Base-by-base conservation (phyloP, 2,113 vertebrate species). In the Fulica atra region DNA sequence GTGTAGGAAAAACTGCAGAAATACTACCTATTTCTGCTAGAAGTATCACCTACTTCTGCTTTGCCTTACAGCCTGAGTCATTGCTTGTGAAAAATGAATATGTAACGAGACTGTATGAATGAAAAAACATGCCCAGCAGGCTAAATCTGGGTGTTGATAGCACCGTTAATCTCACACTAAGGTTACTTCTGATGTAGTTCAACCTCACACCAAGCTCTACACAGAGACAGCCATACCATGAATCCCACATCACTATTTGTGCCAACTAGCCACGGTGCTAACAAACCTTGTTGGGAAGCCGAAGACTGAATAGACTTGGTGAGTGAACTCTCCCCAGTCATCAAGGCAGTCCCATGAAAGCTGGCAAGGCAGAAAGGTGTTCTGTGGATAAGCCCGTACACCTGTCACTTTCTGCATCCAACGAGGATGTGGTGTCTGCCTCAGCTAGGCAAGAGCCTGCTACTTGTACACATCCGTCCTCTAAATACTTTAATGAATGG, bases 181-280 rank as follows among this genome's bases (percentile, higher is more conserved):
- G 40, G 26, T 60, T 84, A 9, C 42, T n/a, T 13, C 51, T 81
- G 42, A 80, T 35, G 25, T 46, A 78, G 23, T 5, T 60, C 63
- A 80, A 0, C 7, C 20, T 69, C 50, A 4, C 12, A 17, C 3
- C 5, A 21, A 29, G 25, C 26, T 38, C 28, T 68, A 42, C 0
- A 1, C 10, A 81, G 60, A 28, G 29, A 38, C 28, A 85, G 14
- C 18, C 40, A 21, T 38, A 9, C 35, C 23, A 10, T 26, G 65
- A 80, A 70, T 28, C 24, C 24, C 53, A 57, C 24, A 48, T 3
- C 48, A 44, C 12, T 40, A 10, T n/a, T 40, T 38, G 0, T 11
- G 48, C 56, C 53, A 42, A 9, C 42, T 26, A 64, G 4, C 31
- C n/a, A 51, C 0, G 0, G 28, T 66, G n/a, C 72, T 86, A 69